Evolutionary conservation across 2,797 vertebrate species (phyloP), one percentile per base, ranked within the genome.

Genomic region (Calcarius lapponicus): DNA sequence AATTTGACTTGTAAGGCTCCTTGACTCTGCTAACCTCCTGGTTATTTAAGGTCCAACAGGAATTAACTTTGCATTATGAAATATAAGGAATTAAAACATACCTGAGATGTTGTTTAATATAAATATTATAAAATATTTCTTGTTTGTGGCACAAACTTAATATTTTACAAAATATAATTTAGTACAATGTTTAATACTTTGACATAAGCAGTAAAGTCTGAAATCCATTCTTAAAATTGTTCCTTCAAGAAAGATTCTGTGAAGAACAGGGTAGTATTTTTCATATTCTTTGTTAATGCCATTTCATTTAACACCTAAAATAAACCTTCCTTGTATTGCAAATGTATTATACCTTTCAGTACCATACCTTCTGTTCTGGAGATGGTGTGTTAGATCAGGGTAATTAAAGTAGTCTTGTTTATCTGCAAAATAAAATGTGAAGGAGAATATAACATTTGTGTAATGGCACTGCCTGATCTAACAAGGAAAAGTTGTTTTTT

Each of bases 401-500:
- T 71, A 80, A 76, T 90, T 92, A 91, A 95, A 76, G 32, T 51
- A 61, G 11, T 74, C 69, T 88, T 91, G 40, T 93, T 94, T 93
- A 70, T 84, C 60, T 79, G 43, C 73, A 95, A 90, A 91, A 88
- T 81, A 93, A 95, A 95, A 65, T n/a, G 9, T 86, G 83, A 85
- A 91, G 21, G 22, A 47, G 32, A 22, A 16, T 84, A 56, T 61
- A 71, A 34, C 24, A 50, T 75, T 92, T 94, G 84, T 90, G 25
- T 71, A 66, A 31, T 48, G 15, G 13, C 26, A 78, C 17, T 79
- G 26, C 38, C 50, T 80, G 54, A 65, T 82, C n/a, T 88, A 84
- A 74, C 34, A 86, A 40, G 43, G 29, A 90, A 65, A 84, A 70
- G 5, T 29, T 87, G 57, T 86, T 8, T 25, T 8, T 25, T 94